phyloP scores from a whole-genome alignment of 1,140 invertebrate species.

The Metaphire vulgaris region DNA sequence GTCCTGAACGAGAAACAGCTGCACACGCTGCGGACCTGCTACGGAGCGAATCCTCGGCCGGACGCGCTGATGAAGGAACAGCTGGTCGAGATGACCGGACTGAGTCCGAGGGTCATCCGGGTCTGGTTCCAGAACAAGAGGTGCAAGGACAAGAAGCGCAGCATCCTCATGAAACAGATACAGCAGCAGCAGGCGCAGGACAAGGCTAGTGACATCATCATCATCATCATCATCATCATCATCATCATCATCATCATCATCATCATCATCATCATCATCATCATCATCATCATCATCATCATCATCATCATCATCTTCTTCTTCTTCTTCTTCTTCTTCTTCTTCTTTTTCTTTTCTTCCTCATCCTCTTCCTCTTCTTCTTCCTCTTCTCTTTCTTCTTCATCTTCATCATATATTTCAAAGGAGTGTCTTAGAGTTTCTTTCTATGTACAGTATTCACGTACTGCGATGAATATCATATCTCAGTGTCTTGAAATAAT shows the following conservation, averaged over 20 bases:
- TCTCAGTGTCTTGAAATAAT: too few species aligned
- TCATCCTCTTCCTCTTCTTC: neutral
- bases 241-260: neutral
- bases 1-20: conserved; percentile 97
- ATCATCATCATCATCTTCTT: neutral
- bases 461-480: neutral
- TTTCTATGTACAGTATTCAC: neutral
- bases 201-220: neutral
- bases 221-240: neutral
- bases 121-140: too few species aligned
- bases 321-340: neutral
- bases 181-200: conserved; percentile 78
- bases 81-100: conserved; percentile 98
- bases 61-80: conserved; percentile 99
- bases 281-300: neutral
- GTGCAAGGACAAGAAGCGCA: conserved; percentile 98
- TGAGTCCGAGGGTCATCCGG: too few species aligned
- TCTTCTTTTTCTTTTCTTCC: neutral
- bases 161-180: conserved; percentile 91
- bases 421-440: neutral
- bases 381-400: neutral
- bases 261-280: neutral
- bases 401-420: neutral
- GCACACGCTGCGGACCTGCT: too few species aligned
- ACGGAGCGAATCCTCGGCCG: conserved; percentile 91